Percentiles rank a stretch among this genome's conserved stretches.
phyloP scores from a whole-genome alignment of 2,888 invertebrate species.

The Dicyrtomina minuta region DNA sequence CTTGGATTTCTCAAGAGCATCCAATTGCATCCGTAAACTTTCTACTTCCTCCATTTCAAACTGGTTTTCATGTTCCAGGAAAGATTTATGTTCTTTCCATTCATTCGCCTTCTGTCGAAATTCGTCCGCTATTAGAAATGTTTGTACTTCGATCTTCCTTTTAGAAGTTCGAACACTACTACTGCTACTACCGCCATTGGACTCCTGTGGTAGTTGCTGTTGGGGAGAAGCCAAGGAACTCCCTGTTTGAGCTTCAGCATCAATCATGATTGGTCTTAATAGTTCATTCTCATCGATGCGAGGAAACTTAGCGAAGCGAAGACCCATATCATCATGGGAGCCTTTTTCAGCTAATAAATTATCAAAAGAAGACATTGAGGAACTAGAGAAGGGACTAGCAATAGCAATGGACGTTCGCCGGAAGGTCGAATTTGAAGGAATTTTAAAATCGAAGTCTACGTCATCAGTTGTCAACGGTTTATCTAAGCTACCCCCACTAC shows the following conservation, averaged over 20 bases:
- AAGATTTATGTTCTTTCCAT: constrained; percentile 37
- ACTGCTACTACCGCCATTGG: neutral
- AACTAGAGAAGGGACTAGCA: too few species aligned
- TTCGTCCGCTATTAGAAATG: constrained; percentile 15
- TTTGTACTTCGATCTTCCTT: neutral
- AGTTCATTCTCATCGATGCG: neutral
- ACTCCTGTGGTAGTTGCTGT: neutral
- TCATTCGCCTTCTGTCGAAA: constrained; percentile 21
- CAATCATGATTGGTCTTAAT: neutral
- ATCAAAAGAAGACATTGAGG: too few species aligned
- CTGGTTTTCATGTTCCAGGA: constrained; percentile 37
- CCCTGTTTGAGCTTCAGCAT: constrained; percentile 7
- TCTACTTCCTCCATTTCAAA: constrained; percentile 3
- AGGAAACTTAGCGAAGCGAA: neutral
- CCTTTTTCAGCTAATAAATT: too few species aligned
- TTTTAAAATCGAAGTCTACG: neutral
- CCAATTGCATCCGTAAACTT: neutral
- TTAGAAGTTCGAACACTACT: neutral
- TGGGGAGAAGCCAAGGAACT: neutral
- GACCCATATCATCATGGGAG: neutral
- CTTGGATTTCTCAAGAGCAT: neutral
- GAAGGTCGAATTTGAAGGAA: neutral
- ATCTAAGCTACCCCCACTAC: too few species aligned
- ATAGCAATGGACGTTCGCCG: neutral
- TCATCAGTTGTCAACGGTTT: too few species aligned